These are phyloP conservation scores for Ginglymostoma cirratum DNA, from an alignment of 2,113 vertebrate genomes.

Conservation along the genomic window DNA sequence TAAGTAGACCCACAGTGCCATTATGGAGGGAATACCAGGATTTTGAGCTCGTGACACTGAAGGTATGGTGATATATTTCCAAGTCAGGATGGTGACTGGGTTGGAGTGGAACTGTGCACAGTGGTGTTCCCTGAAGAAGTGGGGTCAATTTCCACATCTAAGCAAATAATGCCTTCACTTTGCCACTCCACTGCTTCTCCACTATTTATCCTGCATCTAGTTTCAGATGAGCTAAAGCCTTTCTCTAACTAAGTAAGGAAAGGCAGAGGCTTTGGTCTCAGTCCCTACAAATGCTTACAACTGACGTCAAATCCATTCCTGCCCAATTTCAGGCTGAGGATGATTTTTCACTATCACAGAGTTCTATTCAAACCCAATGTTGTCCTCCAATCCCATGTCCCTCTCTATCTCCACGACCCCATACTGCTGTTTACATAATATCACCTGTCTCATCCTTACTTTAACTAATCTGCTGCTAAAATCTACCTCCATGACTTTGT, in stretches of 20 bases:
- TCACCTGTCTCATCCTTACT: neutral
- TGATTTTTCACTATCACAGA: neutral
- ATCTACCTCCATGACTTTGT: neutral
- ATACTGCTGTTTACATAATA: neutral
- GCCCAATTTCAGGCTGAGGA: neutral
- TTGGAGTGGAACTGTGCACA: too few relatives aligned
- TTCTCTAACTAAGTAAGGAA: neutral
- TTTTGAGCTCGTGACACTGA: too few relatives aligned
- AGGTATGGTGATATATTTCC: neutral
- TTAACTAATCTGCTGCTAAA: neutral
- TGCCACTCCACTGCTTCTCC: neutral
- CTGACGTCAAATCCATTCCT: neutral
- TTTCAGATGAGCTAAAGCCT: neutral
- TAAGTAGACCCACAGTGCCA: too few relatives aligned
- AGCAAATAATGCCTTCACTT: neutral
- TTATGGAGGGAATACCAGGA: too few relatives aligned
- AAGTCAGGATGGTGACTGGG: neutral
- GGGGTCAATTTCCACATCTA: neutral
- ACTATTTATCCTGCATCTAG: neutral
- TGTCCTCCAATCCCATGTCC: neutral
- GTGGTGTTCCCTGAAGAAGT: neutral
- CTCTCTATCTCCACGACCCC: neutral
- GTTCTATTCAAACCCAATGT: neutral
- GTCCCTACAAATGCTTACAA: neutral
- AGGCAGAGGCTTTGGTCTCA: neutral